Evolutionary conservation across 2,113 vertebrate species (phyloP).

Genomic region (Platichthys stellatus): DNA sequence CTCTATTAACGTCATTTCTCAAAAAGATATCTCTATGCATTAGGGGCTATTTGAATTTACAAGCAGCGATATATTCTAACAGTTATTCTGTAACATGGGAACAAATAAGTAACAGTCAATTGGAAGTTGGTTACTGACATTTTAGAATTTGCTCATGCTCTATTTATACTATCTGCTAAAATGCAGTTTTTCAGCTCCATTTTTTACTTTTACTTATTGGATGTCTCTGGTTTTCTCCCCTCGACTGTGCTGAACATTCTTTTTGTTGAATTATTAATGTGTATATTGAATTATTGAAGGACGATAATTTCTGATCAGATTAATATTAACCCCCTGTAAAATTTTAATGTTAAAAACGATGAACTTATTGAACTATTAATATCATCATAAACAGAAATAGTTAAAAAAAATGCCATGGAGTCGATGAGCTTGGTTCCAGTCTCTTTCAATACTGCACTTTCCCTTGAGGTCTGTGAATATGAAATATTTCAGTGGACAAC

Average conservation of each 20-base stretch:
- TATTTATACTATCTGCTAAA: constrained; percentile 7
- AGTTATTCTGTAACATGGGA: not conserved
- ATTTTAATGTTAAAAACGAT: constrained; percentile 79
- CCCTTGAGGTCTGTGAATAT: constrained; percentile 59
- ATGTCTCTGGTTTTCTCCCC: constrained; percentile 41
- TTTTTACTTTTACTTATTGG: constrained; percentile 45
- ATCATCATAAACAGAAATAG: constrained; percentile 75
- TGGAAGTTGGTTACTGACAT: not conserved
- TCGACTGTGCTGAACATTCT: constrained; percentile 68
- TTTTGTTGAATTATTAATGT: constrained; percentile 82
- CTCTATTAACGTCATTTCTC: no score
- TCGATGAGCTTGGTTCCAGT: constrained; percentile 24
- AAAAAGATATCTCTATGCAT: no score
- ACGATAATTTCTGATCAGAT: constrained; percentile 84
- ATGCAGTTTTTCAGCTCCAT: constrained; percentile 26
- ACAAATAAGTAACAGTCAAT: not conserved
- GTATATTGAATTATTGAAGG: constrained; percentile 79
- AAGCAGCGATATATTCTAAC: not conserved
- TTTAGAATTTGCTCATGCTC: not conserved
- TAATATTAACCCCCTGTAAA: constrained; percentile 82
- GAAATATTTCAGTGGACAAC: constrained; percentile 54
- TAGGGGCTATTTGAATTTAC: no score
- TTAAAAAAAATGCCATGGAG: constrained; percentile 34
- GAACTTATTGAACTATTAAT: constrained; percentile 72
- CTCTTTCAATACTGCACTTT: constrained; percentile 36